Base-by-base conservation (phyloP, 2,888 invertebrate species). In the Noctua comes region DNA sequence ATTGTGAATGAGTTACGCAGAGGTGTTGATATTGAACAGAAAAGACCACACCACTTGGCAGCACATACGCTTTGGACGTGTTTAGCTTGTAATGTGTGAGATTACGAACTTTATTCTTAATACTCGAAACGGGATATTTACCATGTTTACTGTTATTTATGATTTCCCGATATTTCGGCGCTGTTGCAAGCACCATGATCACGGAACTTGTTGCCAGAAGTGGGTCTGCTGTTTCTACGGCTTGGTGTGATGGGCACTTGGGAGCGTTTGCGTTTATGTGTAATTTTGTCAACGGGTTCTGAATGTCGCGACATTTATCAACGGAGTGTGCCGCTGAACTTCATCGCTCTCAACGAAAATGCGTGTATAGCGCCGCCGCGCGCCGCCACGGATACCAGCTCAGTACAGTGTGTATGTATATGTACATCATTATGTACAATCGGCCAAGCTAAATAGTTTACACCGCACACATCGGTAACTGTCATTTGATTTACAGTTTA, bases 281-380 rank as follows among this genome's bases (percentile, higher is more conserved):
- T 91, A 91, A 92, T 93, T 92, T 92, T 81, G 91, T 91, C 88
- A 92, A 91, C 90, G 90, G 89, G 91, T 90, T 89, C 85, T 87
- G 90, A 89, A 90, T 88, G 88, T 82, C 86, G 88, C 81, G 79
- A 88, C 92, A 89, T 92, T 88, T 89, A 83, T 90, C 87, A 81
- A 71, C 79, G 64, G 80, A 82, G 82, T 81, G 82, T 62, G 65
- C 48, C 65, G 46, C 71, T 75, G 71, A 68, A 73, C 72, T 68
- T 82, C 82, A 79, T 77, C 68, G 81, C 85, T 86, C 77, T 85
- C 75, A 86, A 73, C 83, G 73, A 48, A 83, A 83, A 88, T 85
- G 86, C 68, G 74, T 27, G 80, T 64, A 21, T 51, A 71, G 57
- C 65, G 31, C 31, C 31, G 31, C 7, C 27, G 27, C 59, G 31